phyloP scores from a whole-genome alignment of 2,888 invertebrate species.

The Chesias legatella region DNA sequence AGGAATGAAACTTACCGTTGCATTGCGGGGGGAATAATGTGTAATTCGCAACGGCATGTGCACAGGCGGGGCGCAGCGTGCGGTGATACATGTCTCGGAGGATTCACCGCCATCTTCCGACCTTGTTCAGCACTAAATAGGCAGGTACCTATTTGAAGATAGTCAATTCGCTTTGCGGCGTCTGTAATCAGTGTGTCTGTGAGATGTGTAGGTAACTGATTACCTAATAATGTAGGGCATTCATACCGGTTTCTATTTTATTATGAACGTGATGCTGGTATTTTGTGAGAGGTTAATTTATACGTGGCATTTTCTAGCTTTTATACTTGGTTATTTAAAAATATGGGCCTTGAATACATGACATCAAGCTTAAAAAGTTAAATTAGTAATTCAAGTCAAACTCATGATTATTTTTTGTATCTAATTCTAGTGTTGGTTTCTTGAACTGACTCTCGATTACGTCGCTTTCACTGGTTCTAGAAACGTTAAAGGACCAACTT shows the following conservation, averaged over 20 bases:
- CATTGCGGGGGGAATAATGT: conserved; percentile 23
- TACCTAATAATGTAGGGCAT: not conserved
- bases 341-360: too few relatives aligned
- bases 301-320: too few relatives aligned
- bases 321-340: too few relatives aligned
- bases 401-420: too few relatives aligned
- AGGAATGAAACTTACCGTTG: conserved; percentile 37
- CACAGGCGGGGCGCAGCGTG: conserved; percentile 28
- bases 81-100: not conserved
- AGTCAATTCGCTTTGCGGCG: conserved; percentile 35
- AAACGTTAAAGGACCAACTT: conserved; percentile 1
- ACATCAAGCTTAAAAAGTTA: too few relatives aligned
- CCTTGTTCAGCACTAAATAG: conserved; percentile 8
- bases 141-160: conserved; percentile 16
- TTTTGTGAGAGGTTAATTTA: too few relatives aligned
- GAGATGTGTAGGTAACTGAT: conserved; percentile 6
- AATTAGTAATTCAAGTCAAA: too few relatives aligned
- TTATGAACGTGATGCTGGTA: too few relatives aligned
- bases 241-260: not conserved
- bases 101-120: conserved; percentile 10
- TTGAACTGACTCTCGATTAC: too few relatives aligned
- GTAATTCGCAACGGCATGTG: conserved; percentile 48
- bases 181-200: conserved; percentile 28
- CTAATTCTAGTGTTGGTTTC: too few relatives aligned
- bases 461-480: too few relatives aligned